Conservation (phyloP, 2,888 invertebrate genomes). For the Sarcophaga caerulescens region DNA sequence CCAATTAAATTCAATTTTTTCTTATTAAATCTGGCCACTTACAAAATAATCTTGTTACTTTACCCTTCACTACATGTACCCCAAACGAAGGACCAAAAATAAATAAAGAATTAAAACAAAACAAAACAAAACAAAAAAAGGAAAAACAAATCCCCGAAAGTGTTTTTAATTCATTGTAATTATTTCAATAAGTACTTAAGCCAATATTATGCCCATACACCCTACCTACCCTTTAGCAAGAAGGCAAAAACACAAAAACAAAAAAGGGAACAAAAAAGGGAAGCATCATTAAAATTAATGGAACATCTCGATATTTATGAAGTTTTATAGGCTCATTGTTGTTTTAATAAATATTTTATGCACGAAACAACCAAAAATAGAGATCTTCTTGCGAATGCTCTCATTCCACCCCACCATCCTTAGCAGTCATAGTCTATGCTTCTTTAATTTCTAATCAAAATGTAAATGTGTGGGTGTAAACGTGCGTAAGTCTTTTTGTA, state of each 20-base stretch:
- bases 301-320: constrained; percentile 30
- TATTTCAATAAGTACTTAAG: constrained; percentile 34
- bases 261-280: neutral
- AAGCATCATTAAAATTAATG: constrained; percentile 42
- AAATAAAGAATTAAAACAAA: too few species aligned
- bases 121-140: too few species aligned
- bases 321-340: neutral
- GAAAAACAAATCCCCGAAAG: neutral
- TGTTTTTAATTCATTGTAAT: constrained; percentile 34
- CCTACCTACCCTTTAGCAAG: neutral
- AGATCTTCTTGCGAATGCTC: neutral
- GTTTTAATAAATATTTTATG: constrained; percentile 31
- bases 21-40: too few species aligned
- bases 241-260: neutral
- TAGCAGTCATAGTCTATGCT: too few species aligned
- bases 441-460: too few species aligned
- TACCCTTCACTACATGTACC: too few species aligned
- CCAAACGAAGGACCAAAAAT: too few species aligned
- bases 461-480: neutral
- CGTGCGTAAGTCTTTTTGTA: neutral
- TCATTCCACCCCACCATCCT: too few species aligned
- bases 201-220: neutral
- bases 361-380: constrained; percentile 6
- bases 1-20: too few species aligned
- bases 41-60: too few species aligned